These are phyloP conservation scores for Drosophila tanythrix DNA, from an alignment of 2,888 invertebrate species.

Conservation along the genomic window DNA sequence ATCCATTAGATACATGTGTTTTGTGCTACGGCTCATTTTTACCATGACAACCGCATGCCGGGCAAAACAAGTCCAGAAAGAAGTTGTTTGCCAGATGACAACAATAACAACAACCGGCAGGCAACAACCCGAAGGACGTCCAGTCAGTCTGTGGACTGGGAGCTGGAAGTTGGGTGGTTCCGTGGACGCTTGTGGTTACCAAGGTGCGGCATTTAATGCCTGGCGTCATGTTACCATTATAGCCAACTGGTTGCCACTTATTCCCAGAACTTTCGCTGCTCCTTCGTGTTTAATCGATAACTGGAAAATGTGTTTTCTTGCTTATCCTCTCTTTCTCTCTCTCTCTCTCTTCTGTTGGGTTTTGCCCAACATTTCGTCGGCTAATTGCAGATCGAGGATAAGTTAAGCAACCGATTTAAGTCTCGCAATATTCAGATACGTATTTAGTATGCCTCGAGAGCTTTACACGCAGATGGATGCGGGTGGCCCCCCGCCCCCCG, in stretches of 20 bases:
- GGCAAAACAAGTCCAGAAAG: slow-evolving; percentile 51
- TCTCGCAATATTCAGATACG: neutral
- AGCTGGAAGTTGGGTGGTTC: slow-evolving; percentile 31
- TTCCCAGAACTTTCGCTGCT: slow-evolving; percentile 50
- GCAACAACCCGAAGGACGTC: slow-evolving; percentile 57
- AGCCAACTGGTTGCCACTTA: slow-evolving; percentile 43
- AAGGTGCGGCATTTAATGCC: slow-evolving; percentile 67
- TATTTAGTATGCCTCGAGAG: slow-evolving; percentile 4
- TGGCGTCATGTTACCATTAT: slow-evolving; percentile 77
- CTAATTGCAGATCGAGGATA: slow-evolving; percentile 63
- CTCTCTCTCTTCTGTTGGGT: neutral
- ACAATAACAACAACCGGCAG: slow-evolving; percentile 34
- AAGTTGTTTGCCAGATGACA: slow-evolving; percentile 61
- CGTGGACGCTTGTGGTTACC: slow-evolving; percentile 25
- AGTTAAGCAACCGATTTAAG: slow-evolving; percentile 50
- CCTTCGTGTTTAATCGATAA: slow-evolving; percentile 71
- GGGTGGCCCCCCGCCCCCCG: slow-evolving; percentile 9
- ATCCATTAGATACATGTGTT: slow-evolving; percentile 27
- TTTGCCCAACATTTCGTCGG: slow-evolving; percentile 21
- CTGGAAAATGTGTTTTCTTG: slow-evolving; percentile 27
- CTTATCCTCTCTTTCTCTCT: neutral
- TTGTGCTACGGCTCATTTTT: slow-evolving; percentile 18
- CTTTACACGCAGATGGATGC: neutral
- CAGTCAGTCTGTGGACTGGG: slow-evolving; percentile 19
- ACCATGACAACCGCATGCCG: slow-evolving; percentile 51